A percentile compares a stretch with the other conserved stretches of the same genome.
Evolutionary conservation across 2,888 invertebrate species (phyloP).

Genomic region (Agrotis puta): DNA sequence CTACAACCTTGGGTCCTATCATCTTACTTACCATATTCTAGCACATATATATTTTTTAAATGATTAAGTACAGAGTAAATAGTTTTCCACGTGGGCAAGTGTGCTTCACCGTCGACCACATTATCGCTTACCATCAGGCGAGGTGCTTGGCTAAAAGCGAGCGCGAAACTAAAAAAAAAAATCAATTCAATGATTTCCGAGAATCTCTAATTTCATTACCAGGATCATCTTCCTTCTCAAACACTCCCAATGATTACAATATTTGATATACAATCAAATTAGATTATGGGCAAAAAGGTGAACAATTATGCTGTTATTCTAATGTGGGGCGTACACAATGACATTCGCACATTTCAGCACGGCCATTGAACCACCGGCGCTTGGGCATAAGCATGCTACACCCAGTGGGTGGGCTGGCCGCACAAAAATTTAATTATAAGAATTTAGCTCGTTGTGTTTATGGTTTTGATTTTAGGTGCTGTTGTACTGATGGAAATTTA

Average conservation of each 20-base stretch:
- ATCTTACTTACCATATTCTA: too few species aligned
- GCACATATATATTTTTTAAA: too few species aligned
- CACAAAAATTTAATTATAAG: constrained; percentile 65
- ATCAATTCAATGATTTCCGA: not conserved
- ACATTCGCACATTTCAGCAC: constrained; percentile 80
- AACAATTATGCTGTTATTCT: constrained; percentile 73
- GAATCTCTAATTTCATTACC: not conserved
- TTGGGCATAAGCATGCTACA: constrained; percentile 54
- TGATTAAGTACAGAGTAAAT: too few species aligned
- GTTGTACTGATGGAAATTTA: constrained; percentile 2
- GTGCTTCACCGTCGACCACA: too few species aligned
- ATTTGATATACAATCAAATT: constrained; percentile 17
- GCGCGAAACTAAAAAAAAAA: too few species aligned
- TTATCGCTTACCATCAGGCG: too few species aligned
- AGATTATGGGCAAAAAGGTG: constrained; percentile 41
- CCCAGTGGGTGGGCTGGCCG: constrained; percentile 63
- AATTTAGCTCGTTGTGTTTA: constrained; percentile 46
- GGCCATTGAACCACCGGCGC: constrained; percentile 76
- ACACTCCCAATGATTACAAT: not conserved
- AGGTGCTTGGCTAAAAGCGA: too few species aligned
- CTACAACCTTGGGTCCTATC: too few species aligned
- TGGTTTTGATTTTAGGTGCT: constrained; percentile 21
- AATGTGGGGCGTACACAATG: constrained; percentile 73
- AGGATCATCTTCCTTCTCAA: not conserved
- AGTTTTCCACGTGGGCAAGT: too few species aligned